Percentiles rank a stretch among this genome's conserved stretches.
Conservation (phyloP, 1,140 invertebrate genomes). For the Proales similis region DNA sequence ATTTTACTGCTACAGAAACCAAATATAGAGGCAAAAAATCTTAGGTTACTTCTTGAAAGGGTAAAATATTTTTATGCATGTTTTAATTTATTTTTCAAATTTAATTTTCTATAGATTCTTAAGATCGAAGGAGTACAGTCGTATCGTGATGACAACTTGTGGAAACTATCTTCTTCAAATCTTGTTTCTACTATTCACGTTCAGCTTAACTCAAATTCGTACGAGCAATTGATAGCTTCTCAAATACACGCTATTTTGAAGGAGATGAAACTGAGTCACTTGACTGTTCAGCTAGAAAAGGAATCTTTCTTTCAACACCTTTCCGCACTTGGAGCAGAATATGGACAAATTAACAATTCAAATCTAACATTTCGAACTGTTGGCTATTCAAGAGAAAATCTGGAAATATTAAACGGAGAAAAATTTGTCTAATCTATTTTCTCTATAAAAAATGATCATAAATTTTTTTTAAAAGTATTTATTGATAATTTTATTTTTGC, state of each 20-base stretch:
- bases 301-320: slow-evolving; percentile 51
- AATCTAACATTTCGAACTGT: slow-evolving; percentile 8
- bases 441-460: no score
- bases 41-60: slow-evolving; percentile 29
- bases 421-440: slow-evolving; percentile 36
- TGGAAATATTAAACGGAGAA: slow-evolving; percentile 24
- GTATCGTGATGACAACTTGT: slow-evolving; percentile 54
- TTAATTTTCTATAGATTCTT: slow-evolving; percentile 46
- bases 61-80: not conserved
- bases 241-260: slow-evolving; percentile 50
- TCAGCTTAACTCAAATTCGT: slow-evolving; percentile 48
- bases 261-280: slow-evolving; percentile 46
- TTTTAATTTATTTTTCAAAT: slow-evolving; percentile 22
- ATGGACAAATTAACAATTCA: slow-evolving; percentile 40
- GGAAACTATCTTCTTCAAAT: slow-evolving; percentile 52
- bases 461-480: no score
- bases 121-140: slow-evolving; percentile 52
- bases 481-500: no score
- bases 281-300: slow-evolving; percentile 54
- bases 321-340: slow-evolving; percentile 47
- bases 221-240: slow-evolving; percentile 52
- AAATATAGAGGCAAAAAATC: slow-evolving; percentile 5
- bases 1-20: slow-evolving; percentile 9
- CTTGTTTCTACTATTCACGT: slow-evolving; percentile 52
- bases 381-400: not conserved